Conservation (phyloP, 64 coral and sea anemone genomes). For the Acropora tenuis region DNA sequence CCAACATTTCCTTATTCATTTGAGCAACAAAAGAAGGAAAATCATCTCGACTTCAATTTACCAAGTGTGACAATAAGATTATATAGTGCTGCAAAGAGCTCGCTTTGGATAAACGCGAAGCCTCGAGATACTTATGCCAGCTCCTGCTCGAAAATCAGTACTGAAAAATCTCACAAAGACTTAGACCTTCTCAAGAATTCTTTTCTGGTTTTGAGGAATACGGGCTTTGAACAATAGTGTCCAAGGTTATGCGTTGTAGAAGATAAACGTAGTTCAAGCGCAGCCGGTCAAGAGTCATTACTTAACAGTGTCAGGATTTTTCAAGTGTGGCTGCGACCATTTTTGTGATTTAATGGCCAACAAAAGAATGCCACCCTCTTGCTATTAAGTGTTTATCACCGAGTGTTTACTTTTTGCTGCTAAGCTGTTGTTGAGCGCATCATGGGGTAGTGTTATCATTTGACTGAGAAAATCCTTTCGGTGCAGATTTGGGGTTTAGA, state of each 20-base stretch:
- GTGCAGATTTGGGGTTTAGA: background rate
- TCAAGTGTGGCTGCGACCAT: background rate
- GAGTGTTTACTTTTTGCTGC: no score
- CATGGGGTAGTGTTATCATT: no score
- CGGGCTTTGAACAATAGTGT: background rate
- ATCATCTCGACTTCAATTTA: background rate
- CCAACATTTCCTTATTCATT: no score
- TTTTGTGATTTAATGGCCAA: background rate
- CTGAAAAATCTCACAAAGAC: background rate
- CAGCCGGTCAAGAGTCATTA: background rate
- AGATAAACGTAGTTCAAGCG: background rate
- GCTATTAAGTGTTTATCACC: background rate
- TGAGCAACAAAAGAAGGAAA: no score
- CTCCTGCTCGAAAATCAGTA: background rate
- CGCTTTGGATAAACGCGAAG: background rate
- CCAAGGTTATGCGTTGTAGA: background rate
- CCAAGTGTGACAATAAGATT: background rate
- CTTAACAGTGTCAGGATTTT: background rate
- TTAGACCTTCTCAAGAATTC: background rate
- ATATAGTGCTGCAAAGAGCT: background rate
- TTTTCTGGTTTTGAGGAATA: background rate
- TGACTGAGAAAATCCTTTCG: no score
- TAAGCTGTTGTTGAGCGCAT: no score
- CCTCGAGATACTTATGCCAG: background rate
- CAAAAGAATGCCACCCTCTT: background rate